A percentile compares a stretch with the other conserved stretches of the same genome.
Evolutionary conservation across 2,888 invertebrate genomes (phyloP).

Genomic region (Vanessa cardui): DNA sequence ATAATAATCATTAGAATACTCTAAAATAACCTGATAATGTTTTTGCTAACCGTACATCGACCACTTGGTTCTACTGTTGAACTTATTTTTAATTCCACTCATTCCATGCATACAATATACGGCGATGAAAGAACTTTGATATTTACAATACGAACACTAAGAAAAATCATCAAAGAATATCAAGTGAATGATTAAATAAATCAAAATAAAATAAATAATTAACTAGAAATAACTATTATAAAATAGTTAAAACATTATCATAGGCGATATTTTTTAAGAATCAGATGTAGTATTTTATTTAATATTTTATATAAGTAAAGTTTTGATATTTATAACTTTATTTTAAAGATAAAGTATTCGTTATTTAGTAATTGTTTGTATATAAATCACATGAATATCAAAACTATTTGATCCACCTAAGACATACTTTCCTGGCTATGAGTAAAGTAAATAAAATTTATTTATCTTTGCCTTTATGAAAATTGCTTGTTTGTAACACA

Average conservation of each 20-base stretch:
- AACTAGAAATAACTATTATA: no score
- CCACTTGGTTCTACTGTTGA: constrained; percentile 54
- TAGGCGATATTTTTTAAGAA: no score
- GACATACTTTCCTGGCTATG: constrained; percentile 20
- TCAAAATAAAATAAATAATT: no score
- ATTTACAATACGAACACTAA: background rate
- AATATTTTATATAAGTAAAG: no score
- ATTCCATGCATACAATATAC: constrained; percentile 47
- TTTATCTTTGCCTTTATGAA: constrained; percentile 62
- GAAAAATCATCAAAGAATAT: background rate
- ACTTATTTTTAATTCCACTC: constrained; percentile 65
- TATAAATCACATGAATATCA: constrained; percentile 47
- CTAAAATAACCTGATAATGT: constrained; percentile 25
- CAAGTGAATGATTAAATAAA: no score
- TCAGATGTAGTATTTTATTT: no score
- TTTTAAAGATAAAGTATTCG: no score
- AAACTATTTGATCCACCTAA: constrained; percentile 42
- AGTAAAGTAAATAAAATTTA: constrained; percentile 63
- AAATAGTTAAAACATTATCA: no score
- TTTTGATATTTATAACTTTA: no score
- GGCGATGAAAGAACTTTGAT: constrained; percentile 34
- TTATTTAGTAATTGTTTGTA: background rate
- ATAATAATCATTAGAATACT: no score
- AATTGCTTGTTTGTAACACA: constrained; percentile 52
- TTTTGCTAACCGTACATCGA: constrained; percentile 58